Evolutionary conservation across 2,113 vertebrate species (phyloP), one percentile per base, ranked within the genome.

Genomic region (Symphodus melops): DNA sequence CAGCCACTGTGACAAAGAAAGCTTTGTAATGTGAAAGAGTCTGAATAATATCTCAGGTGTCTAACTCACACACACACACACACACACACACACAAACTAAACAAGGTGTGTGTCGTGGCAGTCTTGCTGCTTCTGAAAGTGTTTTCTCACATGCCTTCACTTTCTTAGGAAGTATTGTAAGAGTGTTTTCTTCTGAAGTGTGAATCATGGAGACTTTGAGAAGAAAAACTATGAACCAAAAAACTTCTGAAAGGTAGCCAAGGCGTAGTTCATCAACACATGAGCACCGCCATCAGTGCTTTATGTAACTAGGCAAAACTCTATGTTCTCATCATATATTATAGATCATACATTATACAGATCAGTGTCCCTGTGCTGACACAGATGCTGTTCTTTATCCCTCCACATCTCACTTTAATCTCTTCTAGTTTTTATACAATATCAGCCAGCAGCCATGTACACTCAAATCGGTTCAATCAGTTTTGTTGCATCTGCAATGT

Each of bases 131-230:
- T 48, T 14, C 19, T 17, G 16, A 48, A 17, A 4, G 16, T 1
- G 28, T 42, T 56, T 8, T 37, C 36, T 74, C 33, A 1, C 42
- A 53, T 44, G 39, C 53, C 60, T 7, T 44, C 62, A 49, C 63
- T 51, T 68, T 54, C 16, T 37, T 14, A 53, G 44, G 53, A 64
- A 53, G 39, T 5, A 11, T 75, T 53, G 37, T 39, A 58, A 62
- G 66, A 75, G 59, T 58, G 57, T 83, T 75, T 77, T 68, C 64
- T 51, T 63, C 33, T 23, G 52, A 36, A 65, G 49, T 75, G 63
- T 42, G 68, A 71, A 49, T 79, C 68, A 65, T 42, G 69, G 51
- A 42, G 49, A 72, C 46, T 56, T 58, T 41, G 36, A 83, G 9
- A 52, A 33, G 16, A 25, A 49, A 13, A 49, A 13, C 11, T 58